phyloP scores from a whole-genome alignment of 37 sponge, comb jelly and placozoan species.

The Sycon ciliatum region DNA sequence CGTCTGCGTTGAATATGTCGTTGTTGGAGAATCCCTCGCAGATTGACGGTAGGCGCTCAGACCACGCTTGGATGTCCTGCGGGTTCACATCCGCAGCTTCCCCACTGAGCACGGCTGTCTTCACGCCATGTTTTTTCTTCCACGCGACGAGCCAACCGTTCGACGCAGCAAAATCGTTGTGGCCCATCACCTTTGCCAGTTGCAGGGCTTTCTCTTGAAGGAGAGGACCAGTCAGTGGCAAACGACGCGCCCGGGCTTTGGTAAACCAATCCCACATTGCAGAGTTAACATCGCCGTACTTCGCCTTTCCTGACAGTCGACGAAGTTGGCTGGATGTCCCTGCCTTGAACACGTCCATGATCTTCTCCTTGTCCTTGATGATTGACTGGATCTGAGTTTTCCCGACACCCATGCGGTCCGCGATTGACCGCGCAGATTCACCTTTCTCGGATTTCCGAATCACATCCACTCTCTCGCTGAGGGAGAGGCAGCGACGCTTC shows the following conservation, averaged over 20 bases:
- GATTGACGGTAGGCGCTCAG: background rate
- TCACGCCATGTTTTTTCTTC: constrained; percentile 11
- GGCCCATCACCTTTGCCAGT: constrained; percentile 6
- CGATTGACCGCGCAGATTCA: background rate
- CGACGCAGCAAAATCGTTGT: background rate
- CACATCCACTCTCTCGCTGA: constrained; percentile 19
- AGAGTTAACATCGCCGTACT: no score
- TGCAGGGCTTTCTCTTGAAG: constrained; percentile 12
- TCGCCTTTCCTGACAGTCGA: no score
- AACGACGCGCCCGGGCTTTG: constrained; percentile 10
- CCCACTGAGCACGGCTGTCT: background rate
- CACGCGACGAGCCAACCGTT: constrained; percentile 24
- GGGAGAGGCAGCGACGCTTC: background rate
- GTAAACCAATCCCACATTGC: constrained; percentile 28
- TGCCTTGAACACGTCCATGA: no score
- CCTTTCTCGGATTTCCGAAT: background rate
- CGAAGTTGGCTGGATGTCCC: no score
- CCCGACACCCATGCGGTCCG: background rate
- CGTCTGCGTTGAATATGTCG: constrained; percentile 33
- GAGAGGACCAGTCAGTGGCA: constrained; percentile 20
- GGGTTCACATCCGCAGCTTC: constrained; percentile 25
- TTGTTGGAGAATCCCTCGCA: constrained; percentile 12
- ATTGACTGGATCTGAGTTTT: constrained; percentile 5
- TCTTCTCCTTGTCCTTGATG: constrained; percentile 13
- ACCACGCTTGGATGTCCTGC: constrained; percentile 12